Conservation (phyloP, 37 sponge, comb jelly and placozoan species). For the Beroe forskalii region DNA sequence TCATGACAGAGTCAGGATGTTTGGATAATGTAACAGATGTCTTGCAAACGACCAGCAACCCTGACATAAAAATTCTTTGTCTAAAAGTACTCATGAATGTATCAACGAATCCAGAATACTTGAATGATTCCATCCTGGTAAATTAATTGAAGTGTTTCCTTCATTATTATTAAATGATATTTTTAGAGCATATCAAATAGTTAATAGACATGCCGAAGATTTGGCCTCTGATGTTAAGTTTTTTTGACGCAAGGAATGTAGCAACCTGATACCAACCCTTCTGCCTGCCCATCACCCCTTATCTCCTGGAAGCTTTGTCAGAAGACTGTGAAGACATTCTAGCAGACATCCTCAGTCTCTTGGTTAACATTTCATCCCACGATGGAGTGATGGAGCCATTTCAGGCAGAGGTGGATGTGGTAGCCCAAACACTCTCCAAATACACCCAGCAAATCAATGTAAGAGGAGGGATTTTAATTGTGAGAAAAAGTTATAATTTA, state of each 20-base stretch:
- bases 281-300: neutral
- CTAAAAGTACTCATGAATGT: neutral
- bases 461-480: neutral
- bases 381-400: neutral
- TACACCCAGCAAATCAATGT: conserved; percentile 19
- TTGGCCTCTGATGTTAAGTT: too few species aligned
- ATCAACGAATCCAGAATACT: neutral
- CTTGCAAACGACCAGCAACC: neutral
- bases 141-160: neutral
- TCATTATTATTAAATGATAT: too few species aligned
- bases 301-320: neutral
- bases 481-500: too few species aligned
- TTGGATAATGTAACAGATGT: conserved; percentile 1
- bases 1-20: neutral
- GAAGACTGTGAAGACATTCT: neutral
- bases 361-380: conserved; percentile 17
- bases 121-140: neutral
- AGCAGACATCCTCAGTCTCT: neutral
- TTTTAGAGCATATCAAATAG: neutral
- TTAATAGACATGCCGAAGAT: neutral
- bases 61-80: conserved; percentile 10
- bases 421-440: neutral
- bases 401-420: neutral
- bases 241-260: too few species aligned
- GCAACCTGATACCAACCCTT: too few species aligned